These are phyloP conservation scores for Leptinotarsa lineolata DNA, from an alignment of 1,140 invertebrate species.

Conservation along the genomic window DNA sequence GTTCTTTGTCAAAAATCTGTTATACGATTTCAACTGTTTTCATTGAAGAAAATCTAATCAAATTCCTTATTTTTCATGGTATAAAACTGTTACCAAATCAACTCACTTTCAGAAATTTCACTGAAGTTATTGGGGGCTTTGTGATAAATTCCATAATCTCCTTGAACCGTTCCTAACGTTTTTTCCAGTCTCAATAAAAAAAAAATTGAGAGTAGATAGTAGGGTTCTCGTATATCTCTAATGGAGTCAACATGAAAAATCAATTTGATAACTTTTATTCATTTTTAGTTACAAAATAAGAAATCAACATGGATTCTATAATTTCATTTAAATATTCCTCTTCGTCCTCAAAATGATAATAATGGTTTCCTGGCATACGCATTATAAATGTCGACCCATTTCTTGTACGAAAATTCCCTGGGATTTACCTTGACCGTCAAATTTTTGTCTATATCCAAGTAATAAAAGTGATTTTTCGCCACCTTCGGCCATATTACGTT, in stretches of 20 bases:
- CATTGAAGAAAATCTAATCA: too few species aligned
- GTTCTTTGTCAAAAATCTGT: too few species aligned
- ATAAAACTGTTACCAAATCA: too few species aligned
- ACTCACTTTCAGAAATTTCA: too few species aligned
- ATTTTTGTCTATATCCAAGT: conserved; percentile 16
- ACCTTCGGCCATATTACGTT: conserved; percentile 20
- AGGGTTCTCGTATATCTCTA: background rate
- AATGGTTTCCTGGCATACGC: conserved; percentile 1
- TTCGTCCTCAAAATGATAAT: conserved; percentile 5
- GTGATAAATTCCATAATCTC: too few species aligned
- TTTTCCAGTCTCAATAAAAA: too few species aligned
- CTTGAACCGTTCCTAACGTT: too few species aligned
- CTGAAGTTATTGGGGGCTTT: too few species aligned
- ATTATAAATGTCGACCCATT: conserved; percentile 19
- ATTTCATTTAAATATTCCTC: background rate
- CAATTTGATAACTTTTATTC: background rate
- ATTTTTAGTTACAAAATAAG: background rate
- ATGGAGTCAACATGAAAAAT: background rate
- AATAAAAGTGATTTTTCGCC: background rate
- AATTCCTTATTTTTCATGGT: too few species aligned
- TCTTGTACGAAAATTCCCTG: conserved; percentile 8
- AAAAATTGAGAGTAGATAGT: too few species aligned
- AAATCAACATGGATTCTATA: background rate
- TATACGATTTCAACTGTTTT: too few species aligned
- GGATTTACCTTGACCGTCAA: conserved; percentile 3